Evolutionary conservation across 2,888 invertebrate species (phyloP), one percentile per base, ranked within the genome.

Genomic region (Drosophila anomelani): DNA sequence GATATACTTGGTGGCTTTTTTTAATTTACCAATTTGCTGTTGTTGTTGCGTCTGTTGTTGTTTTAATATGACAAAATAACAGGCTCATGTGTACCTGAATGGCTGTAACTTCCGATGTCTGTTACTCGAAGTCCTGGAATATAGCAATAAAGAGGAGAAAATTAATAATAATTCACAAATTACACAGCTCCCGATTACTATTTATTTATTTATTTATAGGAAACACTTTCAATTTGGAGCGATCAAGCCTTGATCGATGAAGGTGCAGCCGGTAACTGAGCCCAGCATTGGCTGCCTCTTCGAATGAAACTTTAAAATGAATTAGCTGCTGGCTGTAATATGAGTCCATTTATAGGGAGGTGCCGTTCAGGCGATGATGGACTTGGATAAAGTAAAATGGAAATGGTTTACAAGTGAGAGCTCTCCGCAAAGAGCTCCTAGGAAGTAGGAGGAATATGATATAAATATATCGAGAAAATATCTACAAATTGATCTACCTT

Each of bases 41-140:
- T 51, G 49, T 51, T 51, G 34, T 51, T 23, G 51, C 51, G 23
- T 34, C 34, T 51, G 51, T 51, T 51, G 51, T 51, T 51, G 73
- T 62, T 62, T 62, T 70, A 70, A 76, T 41, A 78, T 79, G 73
- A 71, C 74, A 77, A 76, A 63, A 62, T 70, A 71, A 60, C 78
- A 60, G 87, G 85, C 91, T 97, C 97, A 97, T 97, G 97, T 97
- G 96, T 97, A 97, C 95, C 97, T 97, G 95, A 97, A 96, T 93
- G 97, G 97, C 94, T 97, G 96, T 94, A 97, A 95, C 95, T 98
- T 98, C 95, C 98, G 97, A 95, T 98, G 97, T 95, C 97, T 97
- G 95, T 97, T 97, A 95, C 97, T 97, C 95, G 96, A 96, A 95
- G 96, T 96, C 96, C 97, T 96, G 93, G 1, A 75, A 62, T 75